Conservation (phyloP, 2,888 invertebrate species). For the Hyalella azteca region DNA sequence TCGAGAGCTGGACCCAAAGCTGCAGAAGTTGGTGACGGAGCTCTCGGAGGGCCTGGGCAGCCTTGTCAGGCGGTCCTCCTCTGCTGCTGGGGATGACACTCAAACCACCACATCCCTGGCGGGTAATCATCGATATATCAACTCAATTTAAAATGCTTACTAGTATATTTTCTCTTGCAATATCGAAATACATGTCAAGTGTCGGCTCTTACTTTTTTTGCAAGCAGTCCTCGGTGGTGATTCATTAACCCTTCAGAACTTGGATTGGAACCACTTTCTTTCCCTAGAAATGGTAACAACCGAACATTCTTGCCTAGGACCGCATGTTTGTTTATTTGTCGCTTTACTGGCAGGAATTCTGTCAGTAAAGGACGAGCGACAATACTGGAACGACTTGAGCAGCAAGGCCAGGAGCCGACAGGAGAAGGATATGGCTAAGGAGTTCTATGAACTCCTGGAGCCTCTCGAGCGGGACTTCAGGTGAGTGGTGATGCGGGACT, state of each 20-base stretch:
- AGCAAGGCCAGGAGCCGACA: constrained; percentile 67
- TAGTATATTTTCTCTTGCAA: no score
- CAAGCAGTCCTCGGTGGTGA: no score
- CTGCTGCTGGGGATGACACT: constrained; percentile 39
- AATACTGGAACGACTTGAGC: constrained; percentile 73
- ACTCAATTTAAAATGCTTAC: no score
- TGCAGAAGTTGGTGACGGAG: constrained; percentile 65
- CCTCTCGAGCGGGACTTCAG: constrained; percentile 71
- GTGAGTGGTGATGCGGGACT: constrained; percentile 68
- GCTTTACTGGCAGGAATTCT: constrained; percentile 68
- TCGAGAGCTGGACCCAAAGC: constrained; percentile 65
- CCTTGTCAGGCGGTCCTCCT: constrained; percentile 60
- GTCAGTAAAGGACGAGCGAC: constrained; percentile 74
- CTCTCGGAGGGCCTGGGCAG: constrained; percentile 65
- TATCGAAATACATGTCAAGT: no score
- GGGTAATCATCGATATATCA: neutral
- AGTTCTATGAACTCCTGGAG: constrained; percentile 70
- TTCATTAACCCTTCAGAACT: no score
- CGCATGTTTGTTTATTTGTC: no score
- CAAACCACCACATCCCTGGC: constrained; percentile 11
- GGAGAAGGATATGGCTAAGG: constrained; percentile 68
- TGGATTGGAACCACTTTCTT: no score
- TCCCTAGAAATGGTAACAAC: no score
- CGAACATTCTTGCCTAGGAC: no score
- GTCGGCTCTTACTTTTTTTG: no score